These are phyloP conservation scores for Eremophila alpestris DNA, from an alignment of 2,797 vertebrate genomes.

Conservation along the genomic window DNA sequence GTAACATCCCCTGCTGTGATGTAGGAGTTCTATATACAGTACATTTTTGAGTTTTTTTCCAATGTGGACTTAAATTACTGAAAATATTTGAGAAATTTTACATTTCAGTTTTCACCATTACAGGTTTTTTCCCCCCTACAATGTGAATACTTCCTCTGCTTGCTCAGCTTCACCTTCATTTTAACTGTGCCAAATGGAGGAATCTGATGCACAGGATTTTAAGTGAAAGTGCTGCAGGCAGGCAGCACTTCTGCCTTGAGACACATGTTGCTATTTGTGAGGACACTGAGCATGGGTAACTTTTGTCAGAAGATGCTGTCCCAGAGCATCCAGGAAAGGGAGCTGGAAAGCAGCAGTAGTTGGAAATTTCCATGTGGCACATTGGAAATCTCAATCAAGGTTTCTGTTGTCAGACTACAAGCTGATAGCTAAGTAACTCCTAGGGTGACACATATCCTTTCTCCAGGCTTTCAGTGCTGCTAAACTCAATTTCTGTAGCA, in stretches of 20 bases:
- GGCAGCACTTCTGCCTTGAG: background rate
- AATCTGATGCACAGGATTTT: background rate
- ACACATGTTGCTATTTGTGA: fast-evolving
- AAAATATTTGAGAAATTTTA: background rate
- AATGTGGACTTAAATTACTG: background rate
- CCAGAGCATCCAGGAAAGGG: fast-evolving
- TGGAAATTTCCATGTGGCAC: background rate
- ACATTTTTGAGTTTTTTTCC: background rate
- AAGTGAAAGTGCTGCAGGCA: background rate
- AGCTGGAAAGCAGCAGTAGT: background rate
- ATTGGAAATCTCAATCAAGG: background rate
- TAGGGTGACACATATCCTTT: background rate
- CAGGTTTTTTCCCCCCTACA: background rate
- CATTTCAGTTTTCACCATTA: background rate
- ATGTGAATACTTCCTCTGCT: background rate
- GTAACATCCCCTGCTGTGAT: background rate
- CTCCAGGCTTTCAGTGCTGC: background rate
- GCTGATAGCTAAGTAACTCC: background rate
- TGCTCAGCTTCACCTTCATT: background rate
- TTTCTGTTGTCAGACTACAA: background rate
- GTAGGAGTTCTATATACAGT: background rate
- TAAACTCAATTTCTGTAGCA: background rate
- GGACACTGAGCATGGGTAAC: background rate
- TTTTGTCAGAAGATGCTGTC: background rate
- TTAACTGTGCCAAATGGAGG: background rate